Base-by-base conservation (phyloP, 37 sponge, comb jelly and placozoan species). In the Haliclona indistincta region DNA sequence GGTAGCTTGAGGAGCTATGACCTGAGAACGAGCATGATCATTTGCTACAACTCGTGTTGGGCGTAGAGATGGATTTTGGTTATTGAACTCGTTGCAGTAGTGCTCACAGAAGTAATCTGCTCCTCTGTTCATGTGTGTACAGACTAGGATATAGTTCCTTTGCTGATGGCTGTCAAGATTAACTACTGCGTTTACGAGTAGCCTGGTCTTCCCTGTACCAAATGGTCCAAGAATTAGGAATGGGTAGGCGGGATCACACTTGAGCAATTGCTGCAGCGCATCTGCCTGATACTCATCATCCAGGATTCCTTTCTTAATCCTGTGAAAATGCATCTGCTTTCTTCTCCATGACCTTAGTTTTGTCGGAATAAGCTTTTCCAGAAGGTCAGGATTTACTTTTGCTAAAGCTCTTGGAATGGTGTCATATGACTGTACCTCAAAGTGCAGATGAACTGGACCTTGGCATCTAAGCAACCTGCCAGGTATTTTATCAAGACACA, bases 181-280 rank as follows among this genome's bases (percentile, higher is more conserved):
- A 20, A 61, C 6, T 0, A 56, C 76, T 43, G 83, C 62, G 4
- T 75, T 38, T n/a, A 70, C 83, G 26, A 83, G 43, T 5, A 83
- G 30, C 20, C 66, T 30, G 0, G 83, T 83, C 33, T 83, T 83
- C 4, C 83, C 83, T 40, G 83, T 75, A 23, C 83, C 83, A 83
- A 83, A 83, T 39, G 83, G 83, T 60, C 83, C 83, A 28, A 58
- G n/a, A 1, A 83, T 15, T n/a, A 83, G 51, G 37, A 62, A 83
- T 0, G 83, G 83, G n/a, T 33, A 60, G 7, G 40, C 44, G 10
- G 68, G 35, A 34, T 66, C 35, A 29, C 68, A 63, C 3, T 61
- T 8, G 15, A 75, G 45, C 49, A 84, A 52, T 7, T 61, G 64
- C 47, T 77, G 20, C 8, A 70, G 62, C 5, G 85, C 78, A 38